phyloP scores from a whole-genome alignment of 2,888 invertebrate species.

The Rosalia funebris region DNA sequence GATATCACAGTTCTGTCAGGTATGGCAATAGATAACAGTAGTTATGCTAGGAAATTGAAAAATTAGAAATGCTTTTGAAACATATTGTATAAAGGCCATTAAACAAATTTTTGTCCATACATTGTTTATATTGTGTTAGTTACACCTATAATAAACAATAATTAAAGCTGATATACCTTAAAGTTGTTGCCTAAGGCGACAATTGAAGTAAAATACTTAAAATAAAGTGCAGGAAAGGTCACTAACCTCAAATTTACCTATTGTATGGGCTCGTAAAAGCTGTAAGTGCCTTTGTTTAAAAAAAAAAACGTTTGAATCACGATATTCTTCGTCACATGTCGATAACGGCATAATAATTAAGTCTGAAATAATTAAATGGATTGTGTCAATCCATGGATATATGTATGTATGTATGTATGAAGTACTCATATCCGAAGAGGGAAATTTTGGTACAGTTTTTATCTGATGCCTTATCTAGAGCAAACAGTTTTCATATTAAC shows the following conservation, averaged over 20 bases:
- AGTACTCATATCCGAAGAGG: no score
- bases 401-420: no score
- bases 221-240: slow-evolving; percentile 13
- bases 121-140: no score
- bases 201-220: slow-evolving; percentile 5
- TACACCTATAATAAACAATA: not conserved
- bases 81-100: no score
- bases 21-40: no score
- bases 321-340: slow-evolving; percentile 7
- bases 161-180: not conserved
- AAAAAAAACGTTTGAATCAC: slow-evolving; percentile 13
- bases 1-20: no score
- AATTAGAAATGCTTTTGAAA: no score
- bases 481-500: slow-evolving; percentile 8
- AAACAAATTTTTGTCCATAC: no score
- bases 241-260: slow-evolving; percentile 22
- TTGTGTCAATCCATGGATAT: no score
- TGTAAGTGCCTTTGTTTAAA: slow-evolving; percentile 16
- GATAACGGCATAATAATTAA: no score
- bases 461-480: slow-evolving; percentile 1
- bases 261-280: slow-evolving; percentile 9
- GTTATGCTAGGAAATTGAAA: no score
- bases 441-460: not conserved
- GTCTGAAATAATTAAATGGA: not conserved
- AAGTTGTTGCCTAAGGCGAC: not conserved